Percentiles rank a stretch among this genome's conserved stretches.
Evolutionary conservation across 2,797 vertebrate species (phyloP).

Genomic region (Aselliscus stoliczkanus): DNA sequence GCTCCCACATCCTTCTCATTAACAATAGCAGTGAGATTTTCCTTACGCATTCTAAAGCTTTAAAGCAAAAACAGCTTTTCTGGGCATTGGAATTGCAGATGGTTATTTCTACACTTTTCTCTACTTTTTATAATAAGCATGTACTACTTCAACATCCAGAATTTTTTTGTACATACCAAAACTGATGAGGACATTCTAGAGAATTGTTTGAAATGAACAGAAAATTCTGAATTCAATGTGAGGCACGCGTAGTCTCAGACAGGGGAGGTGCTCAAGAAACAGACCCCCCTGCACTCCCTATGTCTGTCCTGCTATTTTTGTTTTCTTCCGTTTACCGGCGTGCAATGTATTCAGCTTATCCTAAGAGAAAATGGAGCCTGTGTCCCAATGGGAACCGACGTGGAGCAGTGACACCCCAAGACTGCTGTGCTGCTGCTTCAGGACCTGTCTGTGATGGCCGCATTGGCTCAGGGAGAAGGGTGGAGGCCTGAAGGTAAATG

Average conservation of each 20-base stretch:
- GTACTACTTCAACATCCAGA: background rate
- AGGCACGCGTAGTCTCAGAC: background rate
- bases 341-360: background rate
- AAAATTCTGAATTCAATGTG: background rate
- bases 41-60: background rate
- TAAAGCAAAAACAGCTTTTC: background rate
- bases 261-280: background rate
- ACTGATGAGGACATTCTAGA: background rate
- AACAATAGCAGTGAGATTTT: background rate
- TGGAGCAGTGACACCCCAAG: background rate
- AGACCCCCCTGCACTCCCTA: background rate
- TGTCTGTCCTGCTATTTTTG: background rate
- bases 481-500: background rate
- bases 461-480: background rate
- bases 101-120: background rate
- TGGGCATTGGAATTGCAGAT: background rate
- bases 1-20: background rate
- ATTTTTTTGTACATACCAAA: background rate
- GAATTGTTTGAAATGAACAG: background rate
- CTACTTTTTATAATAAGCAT: background rate
- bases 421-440: background rate
- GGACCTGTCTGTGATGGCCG: background rate
- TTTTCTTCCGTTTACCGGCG: background rate
- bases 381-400: background rate
- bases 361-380: background rate